Base-by-base conservation (phyloP, 1,140 invertebrate species). In the Forficula auricularia region DNA sequence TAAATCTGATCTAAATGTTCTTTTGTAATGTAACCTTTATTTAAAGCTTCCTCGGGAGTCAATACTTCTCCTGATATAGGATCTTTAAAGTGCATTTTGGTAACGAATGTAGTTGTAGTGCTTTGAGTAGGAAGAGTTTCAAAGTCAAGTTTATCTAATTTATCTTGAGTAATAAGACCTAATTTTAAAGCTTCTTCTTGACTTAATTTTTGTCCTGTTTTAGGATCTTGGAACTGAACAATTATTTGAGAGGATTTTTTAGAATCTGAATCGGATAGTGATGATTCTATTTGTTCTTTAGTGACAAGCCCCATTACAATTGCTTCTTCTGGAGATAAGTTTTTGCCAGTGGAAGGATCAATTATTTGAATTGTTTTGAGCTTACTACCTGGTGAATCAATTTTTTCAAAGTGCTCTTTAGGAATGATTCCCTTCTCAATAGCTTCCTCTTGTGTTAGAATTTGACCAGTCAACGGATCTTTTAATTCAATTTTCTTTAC, bases 261-360 rank as follows among this genome's bases (percentile, higher is more conserved):
- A 14, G 46, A 41, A 13, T 47, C 22, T 20, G 47, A 46, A 33
- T 53, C 46, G 6, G 54, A 49, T 31, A 40, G 19, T 12, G 46
- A 41, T 38, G 49, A 45, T 42, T 51, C 51, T 38, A 48, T 50
- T n/a, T n/a, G n/a, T n/a, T n/a, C n/a, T n/a, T 70, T 57, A 60
- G 80, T 74, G 6, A 68, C 74, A 19, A 88, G 61, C 2, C 82
- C 84, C 44, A 76, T 64, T 59, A 82, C 73, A 34, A 85, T 70
- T 19, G 85, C 85, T 30, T 83, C 77, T 60, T 86, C 74, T 50
- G 82, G n/a, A n/a, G 79, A 73, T 27, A 86, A 60, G 54, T 77
- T 72, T 55, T 79, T 70, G 9, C 80, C 80, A 9, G 80, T 83
- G 43, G 68, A 67, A 7, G 84, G 82, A 65, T 89, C 82, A 39